Evolutionary conservation across 2,797 vertebrate species (phyloP).

Genomic region (Paguma larvata): DNA sequence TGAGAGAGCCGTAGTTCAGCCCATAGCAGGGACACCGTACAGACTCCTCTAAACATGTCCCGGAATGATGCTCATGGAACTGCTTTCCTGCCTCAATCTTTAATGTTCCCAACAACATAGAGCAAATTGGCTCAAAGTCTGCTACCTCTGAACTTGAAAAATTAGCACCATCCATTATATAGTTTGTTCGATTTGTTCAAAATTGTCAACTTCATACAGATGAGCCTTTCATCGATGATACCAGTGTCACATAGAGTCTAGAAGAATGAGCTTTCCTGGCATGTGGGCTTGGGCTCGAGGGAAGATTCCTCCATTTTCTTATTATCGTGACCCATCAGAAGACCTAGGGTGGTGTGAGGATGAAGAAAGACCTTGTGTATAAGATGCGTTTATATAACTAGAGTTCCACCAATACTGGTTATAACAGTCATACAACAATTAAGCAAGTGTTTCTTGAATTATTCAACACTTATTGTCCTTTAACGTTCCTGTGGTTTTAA

Average conservation of each 20-base stretch:
- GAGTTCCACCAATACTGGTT: background rate
- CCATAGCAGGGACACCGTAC: too few species aligned
- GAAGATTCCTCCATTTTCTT: background rate
- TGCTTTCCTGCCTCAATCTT: background rate
- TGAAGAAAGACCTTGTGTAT: background rate
- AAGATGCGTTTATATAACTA: background rate
- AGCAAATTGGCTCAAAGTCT: background rate
- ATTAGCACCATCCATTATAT: background rate
- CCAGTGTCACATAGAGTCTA: background rate
- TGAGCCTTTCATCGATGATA: background rate
- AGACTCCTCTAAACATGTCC: background rate
- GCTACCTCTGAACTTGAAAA: background rate
- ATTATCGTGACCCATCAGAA: background rate
- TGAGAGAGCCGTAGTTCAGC: background rate
- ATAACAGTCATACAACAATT: background rate
- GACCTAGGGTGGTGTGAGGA: background rate
- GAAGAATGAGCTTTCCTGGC: background rate
- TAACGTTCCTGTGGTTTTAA: background rate
- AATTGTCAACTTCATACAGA: background rate
- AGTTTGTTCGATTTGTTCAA: background rate
- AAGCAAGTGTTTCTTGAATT: background rate
- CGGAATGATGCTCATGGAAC: background rate
- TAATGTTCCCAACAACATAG: background rate
- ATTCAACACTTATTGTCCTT: background rate
- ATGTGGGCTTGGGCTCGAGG: background rate